Conservation (phyloP, 2,113 vertebrate species). For the Candoia aspera region DNA sequence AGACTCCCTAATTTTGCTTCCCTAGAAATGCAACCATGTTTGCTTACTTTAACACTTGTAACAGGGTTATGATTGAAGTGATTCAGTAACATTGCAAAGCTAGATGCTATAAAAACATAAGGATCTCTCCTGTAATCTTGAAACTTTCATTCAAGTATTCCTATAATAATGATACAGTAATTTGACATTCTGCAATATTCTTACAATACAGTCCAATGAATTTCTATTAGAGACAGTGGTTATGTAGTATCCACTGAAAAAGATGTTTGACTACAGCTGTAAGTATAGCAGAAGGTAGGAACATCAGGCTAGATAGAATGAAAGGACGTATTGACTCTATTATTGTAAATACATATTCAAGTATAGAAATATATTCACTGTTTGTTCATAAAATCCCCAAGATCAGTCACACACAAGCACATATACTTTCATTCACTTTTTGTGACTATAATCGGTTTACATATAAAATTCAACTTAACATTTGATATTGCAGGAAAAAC, state of each 20-base stretch:
- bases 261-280: slow-evolving; percentile 46
- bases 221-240: slow-evolving; percentile 44
- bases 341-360: slow-evolving; percentile 34
- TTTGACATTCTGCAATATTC: slow-evolving; percentile 57
- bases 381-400: slow-evolving; percentile 16
- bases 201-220: slow-evolving; percentile 55
- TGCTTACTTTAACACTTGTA: slow-evolving; percentile 34
- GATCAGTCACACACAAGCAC: neutral
- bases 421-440: neutral
- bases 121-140: slow-evolving; percentile 46
- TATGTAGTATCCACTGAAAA: slow-evolving; percentile 52
- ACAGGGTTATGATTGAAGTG: slow-evolving; percentile 47
- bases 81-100: slow-evolving; percentile 49
- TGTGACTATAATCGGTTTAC: neutral
- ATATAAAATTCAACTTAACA: neutral
- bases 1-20: slow-evolving; percentile 25
- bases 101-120: slow-evolving; percentile 45
- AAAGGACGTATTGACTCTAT: slow-evolving; percentile 50
- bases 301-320: slow-evolving; percentile 19
- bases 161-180: slow-evolving; percentile 33
- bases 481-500: neutral
- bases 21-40: slow-evolving; percentile 46
- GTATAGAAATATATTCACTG: slow-evolving; percentile 29
- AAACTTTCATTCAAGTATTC: slow-evolving; percentile 43
- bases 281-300: slow-evolving; percentile 42